Percentiles rank a stretch among this genome's conserved stretches.
phyloP scores from a whole-genome alignment of 2,888 invertebrate genomes.

The Meteorus colon region DNA sequence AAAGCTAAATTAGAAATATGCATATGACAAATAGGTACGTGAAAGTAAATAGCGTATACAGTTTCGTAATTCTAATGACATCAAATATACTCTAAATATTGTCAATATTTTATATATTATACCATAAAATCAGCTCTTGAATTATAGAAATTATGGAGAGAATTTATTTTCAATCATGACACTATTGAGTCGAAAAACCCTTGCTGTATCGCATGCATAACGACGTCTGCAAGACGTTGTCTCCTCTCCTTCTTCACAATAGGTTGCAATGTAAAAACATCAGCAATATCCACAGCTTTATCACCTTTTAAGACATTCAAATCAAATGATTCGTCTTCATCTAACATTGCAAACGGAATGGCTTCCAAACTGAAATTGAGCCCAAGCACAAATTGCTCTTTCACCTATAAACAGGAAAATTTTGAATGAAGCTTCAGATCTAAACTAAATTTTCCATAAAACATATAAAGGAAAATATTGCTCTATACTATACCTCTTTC shows the following conservation, averaged over 20 bases:
- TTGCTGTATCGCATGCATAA: slow-evolving; percentile 80
- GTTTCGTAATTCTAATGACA: too few species aligned
- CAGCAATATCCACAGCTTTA: slow-evolving; percentile 76
- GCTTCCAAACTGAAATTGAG: slow-evolving; percentile 79
- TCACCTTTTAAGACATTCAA: slow-evolving; percentile 77
- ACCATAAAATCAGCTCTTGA: neutral
- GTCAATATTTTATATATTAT: too few species aligned
- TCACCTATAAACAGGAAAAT: slow-evolving; percentile 65
- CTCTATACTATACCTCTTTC: slow-evolving; percentile 71
- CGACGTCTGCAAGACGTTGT: slow-evolving; percentile 78
- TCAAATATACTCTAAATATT: too few species aligned
- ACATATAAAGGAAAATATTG: neutral
- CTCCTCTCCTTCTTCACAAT: slow-evolving; percentile 78
- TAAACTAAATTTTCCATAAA: too few species aligned
- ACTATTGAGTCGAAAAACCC: slow-evolving; percentile 75
- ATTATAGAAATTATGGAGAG: neutral
- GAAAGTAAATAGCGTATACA: too few species aligned
- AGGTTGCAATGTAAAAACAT: slow-evolving; percentile 79
- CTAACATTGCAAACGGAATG: slow-evolving; percentile 76
- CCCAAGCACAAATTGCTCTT: slow-evolving; percentile 77
- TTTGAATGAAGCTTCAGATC: neutral
- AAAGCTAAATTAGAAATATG: too few species aligned
- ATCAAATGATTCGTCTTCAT: slow-evolving; percentile 77
- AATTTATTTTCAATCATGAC: neutral
- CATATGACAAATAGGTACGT: too few species aligned